Base-by-base conservation (phyloP, 2,888 invertebrate species). In the Caenorhabditis sp. region DNA sequence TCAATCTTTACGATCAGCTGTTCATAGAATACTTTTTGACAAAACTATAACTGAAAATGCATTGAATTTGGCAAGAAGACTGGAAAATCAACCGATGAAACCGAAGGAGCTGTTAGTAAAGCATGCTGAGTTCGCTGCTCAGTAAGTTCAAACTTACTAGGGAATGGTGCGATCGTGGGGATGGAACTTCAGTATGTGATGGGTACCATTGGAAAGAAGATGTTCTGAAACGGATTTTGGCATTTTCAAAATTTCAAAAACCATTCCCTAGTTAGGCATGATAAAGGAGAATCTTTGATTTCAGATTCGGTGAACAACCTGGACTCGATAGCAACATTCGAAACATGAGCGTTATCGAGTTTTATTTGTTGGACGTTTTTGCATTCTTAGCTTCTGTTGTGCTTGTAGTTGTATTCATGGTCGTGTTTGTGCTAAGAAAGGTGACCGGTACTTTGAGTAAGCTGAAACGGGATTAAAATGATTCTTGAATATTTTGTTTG, bases 271-370 rank as follows among this genome's bases (percentile, higher is more conserved):
- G n/a, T 16, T 19, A n/a, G n/a, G n/a, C n/a, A n/a, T n/a, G n/a
- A n/a, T n/a, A n/a, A n/a, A n/a, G n/a, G n/a, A n/a, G n/a, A n/a
- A n/a, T n/a, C n/a, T n/a, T n/a, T n/a, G n/a, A n/a, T 73, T 73
- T 49, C 61, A 80, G 84, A 49, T 84, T 80, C n/a, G 84, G 84
- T 6, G 76, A 75, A 16, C 66, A 76, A 7, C 63, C 72, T n/a
- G 61, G 70, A 24, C 69, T 80, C 10, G 80, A 80, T 38, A 61
- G 76, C n/a, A 38, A 54, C 35, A 59, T 72, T 10, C 44, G 70
- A 16, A 63, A 70, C 22, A 72, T 84, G 59, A 44, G 44, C 19
- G 58, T 63, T 38, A 26, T 77, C 51, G 41, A 70, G 22, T 84
- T 75, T 47, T 84, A 72, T 47, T 63, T 84, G 5, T 28, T 80